Conservation (phyloP, 1,140 invertebrate species). For the Laupala kohalensis region DNA sequence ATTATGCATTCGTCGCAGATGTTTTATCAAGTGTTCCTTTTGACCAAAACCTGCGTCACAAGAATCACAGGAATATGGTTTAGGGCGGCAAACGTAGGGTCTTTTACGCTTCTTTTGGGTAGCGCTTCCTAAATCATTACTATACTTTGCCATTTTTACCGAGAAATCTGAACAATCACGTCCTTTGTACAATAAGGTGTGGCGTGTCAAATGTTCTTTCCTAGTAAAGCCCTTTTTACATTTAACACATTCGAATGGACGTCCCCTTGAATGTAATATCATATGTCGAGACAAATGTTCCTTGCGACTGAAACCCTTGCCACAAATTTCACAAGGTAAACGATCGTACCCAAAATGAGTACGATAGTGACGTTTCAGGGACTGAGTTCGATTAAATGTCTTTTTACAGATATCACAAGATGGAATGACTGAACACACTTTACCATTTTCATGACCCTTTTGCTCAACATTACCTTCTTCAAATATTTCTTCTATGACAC, state of each 20-base stretch:
- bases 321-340: conserved; percentile 29
- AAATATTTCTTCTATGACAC: not conserved
- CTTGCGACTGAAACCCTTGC: conserved; percentile 27
- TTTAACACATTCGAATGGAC: conserved; percentile 24
- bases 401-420: conserved; percentile 23
- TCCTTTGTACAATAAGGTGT: conserved; percentile 20
- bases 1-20: conserved; percentile 5
- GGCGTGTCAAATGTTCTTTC: conserved; percentile 32
- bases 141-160: not conserved
- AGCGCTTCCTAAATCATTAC: not conserved
- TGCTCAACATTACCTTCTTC: not conserved
- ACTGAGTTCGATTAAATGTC: conserved; percentile 22
- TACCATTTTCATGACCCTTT: too few species aligned
- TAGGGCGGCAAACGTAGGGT: not conserved
- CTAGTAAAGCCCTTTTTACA: conserved; percentile 33
- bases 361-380: conserved; percentile 22
- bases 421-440: too few species aligned
- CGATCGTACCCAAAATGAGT: conserved; percentile 30
- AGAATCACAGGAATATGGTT: conserved; percentile 8
- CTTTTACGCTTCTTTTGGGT: not conserved
- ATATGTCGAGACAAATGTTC: conserved; percentile 24
- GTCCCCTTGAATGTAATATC: conserved; percentile 22
- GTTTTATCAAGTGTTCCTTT: conserved; percentile 10
- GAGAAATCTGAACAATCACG: not conserved
- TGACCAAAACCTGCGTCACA: conserved; percentile 8